These are phyloP conservation scores for Temnothorax ravouxi DNA, from an alignment of 2,888 invertebrate genomes.

Conservation along the genomic window DNA sequence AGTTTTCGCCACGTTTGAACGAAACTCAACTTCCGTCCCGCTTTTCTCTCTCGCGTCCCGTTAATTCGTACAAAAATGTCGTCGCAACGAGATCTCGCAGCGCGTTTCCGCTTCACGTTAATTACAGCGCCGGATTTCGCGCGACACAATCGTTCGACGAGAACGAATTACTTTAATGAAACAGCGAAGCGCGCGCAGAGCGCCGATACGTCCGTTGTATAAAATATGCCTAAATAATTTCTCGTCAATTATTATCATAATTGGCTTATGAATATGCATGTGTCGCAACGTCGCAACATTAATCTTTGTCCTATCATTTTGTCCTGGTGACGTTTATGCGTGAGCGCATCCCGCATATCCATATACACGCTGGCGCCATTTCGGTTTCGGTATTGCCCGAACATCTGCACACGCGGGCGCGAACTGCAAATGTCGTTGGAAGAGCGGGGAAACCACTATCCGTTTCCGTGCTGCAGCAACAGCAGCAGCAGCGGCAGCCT, in stretches of 20 bases:
- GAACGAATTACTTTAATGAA: slow-evolving; percentile 30
- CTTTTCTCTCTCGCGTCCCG: neutral
- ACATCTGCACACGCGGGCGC: slow-evolving; percentile 32
- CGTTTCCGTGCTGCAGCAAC: slow-evolving; percentile 42
- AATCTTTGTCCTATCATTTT: slow-evolving; percentile 45
- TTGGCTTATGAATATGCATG: slow-evolving; percentile 69
- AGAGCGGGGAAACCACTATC: slow-evolving; percentile 50
- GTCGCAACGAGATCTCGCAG: slow-evolving; percentile 19
- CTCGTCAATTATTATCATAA: slow-evolving; percentile 66
- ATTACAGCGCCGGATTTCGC: slow-evolving; percentile 41
- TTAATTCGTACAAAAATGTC: slow-evolving; percentile 31
- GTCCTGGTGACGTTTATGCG: slow-evolving; percentile 46
- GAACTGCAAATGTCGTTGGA: slow-evolving; percentile 63
- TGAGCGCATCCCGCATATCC: slow-evolving; percentile 2
- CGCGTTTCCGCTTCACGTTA: slow-evolving; percentile 30
- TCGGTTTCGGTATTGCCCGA: slow-evolving; percentile 27
- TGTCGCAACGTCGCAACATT: slow-evolving; percentile 48
- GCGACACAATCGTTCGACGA: neutral
- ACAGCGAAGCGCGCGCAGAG: neutral
- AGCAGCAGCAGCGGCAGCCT: neutral
- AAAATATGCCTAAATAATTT: slow-evolving; percentile 62
- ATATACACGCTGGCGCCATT: slow-evolving; percentile 29
- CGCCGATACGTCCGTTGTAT: slow-evolving; percentile 30
- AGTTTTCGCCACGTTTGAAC: slow-evolving; percentile 30
- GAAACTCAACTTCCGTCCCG: neutral